These are phyloP conservation scores for Phyllotreta cruciferae DNA, from an alignment of 2,888 invertebrate species.

Conservation along the genomic window DNA sequence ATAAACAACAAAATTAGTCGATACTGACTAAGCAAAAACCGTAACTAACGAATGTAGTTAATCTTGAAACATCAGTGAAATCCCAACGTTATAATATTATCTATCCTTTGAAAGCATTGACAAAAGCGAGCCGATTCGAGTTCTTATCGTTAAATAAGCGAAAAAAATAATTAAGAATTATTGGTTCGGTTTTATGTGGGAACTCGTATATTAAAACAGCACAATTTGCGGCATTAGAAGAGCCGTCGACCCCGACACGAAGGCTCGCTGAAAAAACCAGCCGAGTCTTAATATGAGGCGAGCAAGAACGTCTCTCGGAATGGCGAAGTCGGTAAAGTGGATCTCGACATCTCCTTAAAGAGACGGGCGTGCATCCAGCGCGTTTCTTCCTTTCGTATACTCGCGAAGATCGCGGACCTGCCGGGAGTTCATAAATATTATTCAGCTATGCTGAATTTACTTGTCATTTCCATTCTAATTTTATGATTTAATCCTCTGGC, in stretches of 20 bases:
- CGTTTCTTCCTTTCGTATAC: conserved; percentile 20
- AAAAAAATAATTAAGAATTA: too few relatives aligned
- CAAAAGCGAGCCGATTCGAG: too few relatives aligned
- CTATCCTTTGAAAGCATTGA: too few relatives aligned
- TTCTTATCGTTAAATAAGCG: too few relatives aligned
- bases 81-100: too few relatives aligned
- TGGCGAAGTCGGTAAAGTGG: conserved; percentile 42
- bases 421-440: background rate
- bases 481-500: too few relatives aligned
- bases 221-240: background rate
- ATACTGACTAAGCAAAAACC: too few relatives aligned
- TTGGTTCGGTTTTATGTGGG: conserved; percentile 2
- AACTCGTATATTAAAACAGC: background rate
- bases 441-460: too few relatives aligned
- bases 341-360: conserved; percentile 45
- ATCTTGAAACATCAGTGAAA: too few relatives aligned
- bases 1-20: too few relatives aligned
- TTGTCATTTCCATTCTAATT: too few relatives aligned
- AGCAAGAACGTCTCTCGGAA: conserved; percentile 44
- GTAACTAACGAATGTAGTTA: too few relatives aligned
- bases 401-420: conserved; percentile 8
- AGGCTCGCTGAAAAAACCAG: conserved; percentile 25
- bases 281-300: conserved; percentile 31
- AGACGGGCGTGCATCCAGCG: conserved; percentile 36
- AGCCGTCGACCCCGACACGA: conserved; percentile 17